phyloP scores from a whole-genome alignment of 2,113 vertebrate species.

The Ardeotis arabs region DNA sequence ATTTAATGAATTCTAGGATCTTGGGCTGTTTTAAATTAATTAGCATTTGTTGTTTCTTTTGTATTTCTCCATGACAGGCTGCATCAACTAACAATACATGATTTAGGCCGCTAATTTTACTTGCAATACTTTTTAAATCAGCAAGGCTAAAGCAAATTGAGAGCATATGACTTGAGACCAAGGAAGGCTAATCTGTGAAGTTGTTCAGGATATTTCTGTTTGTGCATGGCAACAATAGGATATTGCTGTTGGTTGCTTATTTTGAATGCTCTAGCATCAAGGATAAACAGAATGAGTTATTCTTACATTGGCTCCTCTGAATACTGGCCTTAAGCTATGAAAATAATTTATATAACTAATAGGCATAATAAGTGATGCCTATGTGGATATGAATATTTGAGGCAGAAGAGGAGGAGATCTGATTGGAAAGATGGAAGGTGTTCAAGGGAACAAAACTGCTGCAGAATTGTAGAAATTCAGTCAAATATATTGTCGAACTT shows the following conservation, averaged over 20 bases:
- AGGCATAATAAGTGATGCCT: background rate
- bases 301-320: background rate
- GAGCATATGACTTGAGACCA: background rate
- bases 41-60: constrained; percentile 9
- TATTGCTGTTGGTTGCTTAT: background rate
- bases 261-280: background rate
- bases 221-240: background rate
- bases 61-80: background rate
- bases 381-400: background rate
- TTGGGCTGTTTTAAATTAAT: background rate
- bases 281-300: background rate
- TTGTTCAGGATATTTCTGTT: background rate
- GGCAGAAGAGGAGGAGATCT: background rate
- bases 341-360: background rate
- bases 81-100: background rate
- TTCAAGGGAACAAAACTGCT: background rate
- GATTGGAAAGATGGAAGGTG: background rate
- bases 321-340: background rate
- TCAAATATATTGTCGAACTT: background rate
- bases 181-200: background rate
- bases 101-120: constrained; percentile 53
- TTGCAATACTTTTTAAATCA: constrained; percentile 20
- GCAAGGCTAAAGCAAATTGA: background rate
- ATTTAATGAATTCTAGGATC: constrained; percentile 6
- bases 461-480: background rate